Base-by-base conservation (phyloP, 2,113 vertebrate species). In the Crotalus helleri region DNA sequence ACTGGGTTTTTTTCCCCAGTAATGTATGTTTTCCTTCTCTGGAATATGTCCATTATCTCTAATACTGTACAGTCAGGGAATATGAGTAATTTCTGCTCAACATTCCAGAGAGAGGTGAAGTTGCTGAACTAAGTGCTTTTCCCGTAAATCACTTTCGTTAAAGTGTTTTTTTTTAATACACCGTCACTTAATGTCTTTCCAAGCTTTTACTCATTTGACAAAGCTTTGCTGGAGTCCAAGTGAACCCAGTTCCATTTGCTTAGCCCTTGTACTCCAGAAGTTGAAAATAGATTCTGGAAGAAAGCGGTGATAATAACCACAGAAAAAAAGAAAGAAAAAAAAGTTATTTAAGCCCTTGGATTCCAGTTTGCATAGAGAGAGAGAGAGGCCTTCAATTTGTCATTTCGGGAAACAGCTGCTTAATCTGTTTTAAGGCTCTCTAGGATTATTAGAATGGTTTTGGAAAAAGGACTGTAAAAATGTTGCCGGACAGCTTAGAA, bases 341-440 rank as follows among this genome's bases (percentile, higher is more conserved):
- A 64, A 3, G 9, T 64, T 64, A 64, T 64, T 64, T 64, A 64
- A 85, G 19, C 53, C 54, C 39, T 49, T 89, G 26, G 64, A 89
- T 85, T 89, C 87, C 49, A 57, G 17, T 23, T 49, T 57, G 39
- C 39, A 3, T 2, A 39, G 39, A 39, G 39, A 39, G 39, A 39
- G 39, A 39, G 39, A 39, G 39, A 39, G 39, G 53, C 87, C 61
- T 89, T 89, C 33, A 46, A n/a, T 33, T 74, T 81, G 46, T 89
- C 29, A 81, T 55, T 88, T 89, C 15, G 57, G 61, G 61, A 92
- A 81, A 92, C 87, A 89, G 59, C 87, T 92, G 61, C n/a, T 92
- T 46, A 59, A 61, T 9, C n/a, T 49, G 55, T 87, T 15, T 57
- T 61, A 85, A 58, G 2, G 86, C 33, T 64, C 46, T 87, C 39